These are phyloP conservation scores for Endotricha flammealis DNA, from an alignment of 2,888 invertebrate species.

Conservation along the genomic window DNA sequence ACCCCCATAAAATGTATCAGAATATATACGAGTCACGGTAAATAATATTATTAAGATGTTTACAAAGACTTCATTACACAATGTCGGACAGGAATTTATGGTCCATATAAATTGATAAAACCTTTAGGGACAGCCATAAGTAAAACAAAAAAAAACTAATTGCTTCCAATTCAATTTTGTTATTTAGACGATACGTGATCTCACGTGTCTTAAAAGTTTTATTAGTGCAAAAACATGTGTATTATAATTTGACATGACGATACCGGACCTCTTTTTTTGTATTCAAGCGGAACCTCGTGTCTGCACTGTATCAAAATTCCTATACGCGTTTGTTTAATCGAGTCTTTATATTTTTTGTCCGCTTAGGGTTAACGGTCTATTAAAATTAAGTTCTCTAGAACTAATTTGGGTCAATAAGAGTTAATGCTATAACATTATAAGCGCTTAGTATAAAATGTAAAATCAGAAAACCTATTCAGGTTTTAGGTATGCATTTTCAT, in stretches of 20 bases:
- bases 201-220: conserved; percentile 51
- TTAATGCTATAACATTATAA: no score
- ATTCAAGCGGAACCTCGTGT: conserved; percentile 29
- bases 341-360: no score
- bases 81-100: not conserved
- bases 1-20: no score
- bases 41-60: no score
- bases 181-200: conserved; percentile 40
- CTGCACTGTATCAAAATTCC: conserved; percentile 6
- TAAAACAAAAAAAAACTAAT: conserved; percentile 23
- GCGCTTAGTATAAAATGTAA: no score
- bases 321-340: no score
- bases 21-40: no score
- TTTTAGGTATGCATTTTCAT: no score
- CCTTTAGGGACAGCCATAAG: not conserved
- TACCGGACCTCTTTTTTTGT: conserved; percentile 58
- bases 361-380: no score
- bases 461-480: no score
- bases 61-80: not conserved
- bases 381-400: no score
- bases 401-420: no score
- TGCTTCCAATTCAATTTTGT: conserved; percentile 19
- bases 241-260: conserved; percentile 42
- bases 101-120: not conserved
- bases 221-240: conserved; percentile 50